Evolutionary conservation across 2,888 invertebrate genomes (phyloP).

Genomic region (Mellilla xanthometata): DNA sequence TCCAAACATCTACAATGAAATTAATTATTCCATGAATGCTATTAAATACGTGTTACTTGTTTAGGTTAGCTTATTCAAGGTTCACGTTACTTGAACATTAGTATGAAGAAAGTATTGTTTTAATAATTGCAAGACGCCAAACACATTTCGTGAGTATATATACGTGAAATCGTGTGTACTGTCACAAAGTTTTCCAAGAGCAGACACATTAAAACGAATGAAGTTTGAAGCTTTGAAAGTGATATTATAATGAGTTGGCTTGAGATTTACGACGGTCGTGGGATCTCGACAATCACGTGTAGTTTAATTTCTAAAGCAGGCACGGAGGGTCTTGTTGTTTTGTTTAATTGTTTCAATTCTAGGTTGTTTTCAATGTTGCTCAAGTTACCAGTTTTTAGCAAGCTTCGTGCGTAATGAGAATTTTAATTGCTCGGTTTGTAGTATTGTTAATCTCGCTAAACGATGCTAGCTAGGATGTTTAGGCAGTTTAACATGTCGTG

Average conservation of each 20-base stretch:
- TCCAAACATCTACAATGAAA: slow-evolving; percentile 11
- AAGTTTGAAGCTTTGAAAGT: slow-evolving; percentile 23
- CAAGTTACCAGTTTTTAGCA: no score
- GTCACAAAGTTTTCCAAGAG: slow-evolving; percentile 15
- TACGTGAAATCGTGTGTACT: slow-evolving; percentile 13
- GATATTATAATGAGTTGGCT: slow-evolving; percentile 23
- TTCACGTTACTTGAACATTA: slow-evolving; percentile 5
- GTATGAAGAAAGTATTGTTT: slow-evolving; percentile 15
- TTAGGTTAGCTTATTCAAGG: slow-evolving; percentile 18
- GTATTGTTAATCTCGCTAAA: no score
- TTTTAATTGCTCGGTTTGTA: no score
- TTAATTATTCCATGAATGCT: slow-evolving; percentile 18
- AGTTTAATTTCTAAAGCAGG: slow-evolving; percentile 9
- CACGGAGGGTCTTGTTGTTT: slow-evolving; percentile 6
- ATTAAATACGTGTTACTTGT: slow-evolving; percentile 15
- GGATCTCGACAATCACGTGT: slow-evolving; percentile 17
- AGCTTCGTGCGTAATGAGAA: no score
- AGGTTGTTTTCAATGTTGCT: no score
- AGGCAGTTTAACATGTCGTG: no score
- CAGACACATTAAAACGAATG: slow-evolving; percentile 24
- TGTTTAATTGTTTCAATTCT: slow-evolving; percentile 3
- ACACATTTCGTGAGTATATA: not conserved
- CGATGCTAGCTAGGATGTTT: no score
- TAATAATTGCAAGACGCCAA: slow-evolving; percentile 5
- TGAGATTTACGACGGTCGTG: slow-evolving; percentile 19